Conservation (phyloP, 2,113 vertebrate genomes). For the Danionella cerebrum region DNA sequence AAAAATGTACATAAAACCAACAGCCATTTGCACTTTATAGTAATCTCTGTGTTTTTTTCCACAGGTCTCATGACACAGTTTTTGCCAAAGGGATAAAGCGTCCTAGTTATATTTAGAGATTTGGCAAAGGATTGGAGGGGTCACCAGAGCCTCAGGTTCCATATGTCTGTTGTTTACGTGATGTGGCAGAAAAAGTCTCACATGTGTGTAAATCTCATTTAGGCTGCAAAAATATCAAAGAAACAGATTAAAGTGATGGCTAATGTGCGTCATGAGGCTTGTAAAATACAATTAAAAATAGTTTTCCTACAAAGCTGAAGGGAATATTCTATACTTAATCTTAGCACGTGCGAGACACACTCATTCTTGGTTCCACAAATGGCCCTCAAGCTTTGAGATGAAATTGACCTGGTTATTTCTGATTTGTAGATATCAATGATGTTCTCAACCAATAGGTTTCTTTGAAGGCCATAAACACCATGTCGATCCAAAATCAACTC, state of each 20-base stretch:
- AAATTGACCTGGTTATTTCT: conserved; percentile 68
- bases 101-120: conserved; percentile 35
- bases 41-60: no score
- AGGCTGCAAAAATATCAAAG: neutral
- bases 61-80: conserved; percentile 11
- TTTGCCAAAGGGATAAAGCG: conserved; percentile 22
- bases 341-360: neutral
- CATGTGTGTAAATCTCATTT: neutral
- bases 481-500: conserved; percentile 84
- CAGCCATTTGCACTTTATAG: no score
- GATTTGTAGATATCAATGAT: conserved; percentile 87
- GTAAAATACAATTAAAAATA: no score
- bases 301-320: no score
- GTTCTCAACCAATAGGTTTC: conserved; percentile 88
- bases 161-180: conserved; percentile 11
- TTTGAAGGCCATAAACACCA: conserved; percentile 77
- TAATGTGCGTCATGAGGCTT: neutral
- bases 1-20: no score
- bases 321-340: neutral
- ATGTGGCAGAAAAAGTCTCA: neutral
- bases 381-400: neutral
- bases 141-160: conserved; percentile 1
- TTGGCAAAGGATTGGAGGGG: conserved; percentile 8
- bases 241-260: neutral
- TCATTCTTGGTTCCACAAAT: neutral